Base-by-base conservation (phyloP, 2,888 invertebrate genomes). In the Xestia sexstrigata region DNA sequence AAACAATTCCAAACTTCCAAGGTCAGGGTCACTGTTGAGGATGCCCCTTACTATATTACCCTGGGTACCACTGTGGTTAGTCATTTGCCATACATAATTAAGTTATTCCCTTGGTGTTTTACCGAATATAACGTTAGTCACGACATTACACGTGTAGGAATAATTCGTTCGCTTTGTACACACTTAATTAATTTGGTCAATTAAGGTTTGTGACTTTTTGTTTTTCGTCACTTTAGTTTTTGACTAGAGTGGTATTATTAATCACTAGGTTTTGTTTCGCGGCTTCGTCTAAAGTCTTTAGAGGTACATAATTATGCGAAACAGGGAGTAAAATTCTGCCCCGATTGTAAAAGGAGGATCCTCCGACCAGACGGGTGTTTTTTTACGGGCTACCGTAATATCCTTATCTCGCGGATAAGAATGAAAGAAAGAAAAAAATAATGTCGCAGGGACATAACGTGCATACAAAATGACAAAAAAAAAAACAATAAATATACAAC, bases 71-170 rank as follows among this genome's bases (percentile, higher is more conserved):
- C 20, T 45, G 35, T 47, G 52, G 39, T 11, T 23, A 42, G 49
- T 20, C 49, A 60, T 75, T 82, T 66, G 52, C 35, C 11, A 65
- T 69, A 69, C 45, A 45, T 66, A 52, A 70, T 78, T 80, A 83
- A 78, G 83, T 66, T 39, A 65, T 69, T 78, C 39, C 47, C 23
- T 47, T 30, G 17, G 55, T 60, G 52, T 75, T 67, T 39, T 23
- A 39, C 23, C 0, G 15, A 77, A 76, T 67, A 8, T 47, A 13
- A 20, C 20, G 62, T 55, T 67, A 39, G 77, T 79, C 82, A 79
- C 79, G 76, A 82, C 20, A 62, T 39, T 23, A 49, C 26, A 49
- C 39, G 47, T 26, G 26, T 35, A 17, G 0, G 47, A 62, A 63
- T 76, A 76, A 62, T 67, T 82, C 1, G 2, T 49, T 82, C 45